phyloP scores from a whole-genome alignment of 2,888 invertebrate species.

The Drosophila picticornis region DNA sequence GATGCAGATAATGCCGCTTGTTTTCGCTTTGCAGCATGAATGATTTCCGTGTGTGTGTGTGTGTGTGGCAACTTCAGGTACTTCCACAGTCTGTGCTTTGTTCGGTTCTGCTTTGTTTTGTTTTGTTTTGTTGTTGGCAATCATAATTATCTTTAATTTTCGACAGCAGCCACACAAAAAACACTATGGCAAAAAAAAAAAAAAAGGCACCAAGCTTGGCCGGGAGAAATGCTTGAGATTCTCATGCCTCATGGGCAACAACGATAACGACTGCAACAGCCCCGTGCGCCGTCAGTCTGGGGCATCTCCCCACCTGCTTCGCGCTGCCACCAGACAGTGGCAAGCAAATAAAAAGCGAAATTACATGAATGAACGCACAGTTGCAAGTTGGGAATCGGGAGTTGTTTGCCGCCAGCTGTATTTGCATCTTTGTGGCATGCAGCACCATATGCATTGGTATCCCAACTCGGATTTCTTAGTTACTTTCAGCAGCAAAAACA shows the following conservation, averaged over 20 bases:
- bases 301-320: not conserved
- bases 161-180: conserved; percentile 27
- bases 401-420: conserved; percentile 11
- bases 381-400: conserved; percentile 6
- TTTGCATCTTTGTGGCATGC: not conserved
- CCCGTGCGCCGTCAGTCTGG: conserved; percentile 8
- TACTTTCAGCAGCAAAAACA: not conserved
- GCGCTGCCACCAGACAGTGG: not conserved
- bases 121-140: conserved; percentile 56
- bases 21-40: conserved; percentile 54
- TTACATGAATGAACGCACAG: conserved; percentile 61
- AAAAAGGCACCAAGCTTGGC: conserved; percentile 1
- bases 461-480: conserved; percentile 35
- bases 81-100: conserved; percentile 28
- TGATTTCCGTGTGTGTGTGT: conserved; percentile 44
- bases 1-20: conserved; percentile 16
- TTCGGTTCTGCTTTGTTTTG: conserved; percentile 3
- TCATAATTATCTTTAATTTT: conserved; percentile 73
- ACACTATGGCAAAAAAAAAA: conserved; percentile 17
- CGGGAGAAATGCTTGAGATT: conserved; percentile 39
- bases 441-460: conserved; percentile 2
- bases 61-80: conserved; percentile 34
- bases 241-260: conserved; percentile 36
- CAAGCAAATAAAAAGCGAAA: conserved; percentile 57
- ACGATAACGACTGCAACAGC: not conserved